These are phyloP conservation scores for Oryzias sinensis DNA, from an alignment of 2,797 vertebrate species.

Conservation along the genomic window DNA sequence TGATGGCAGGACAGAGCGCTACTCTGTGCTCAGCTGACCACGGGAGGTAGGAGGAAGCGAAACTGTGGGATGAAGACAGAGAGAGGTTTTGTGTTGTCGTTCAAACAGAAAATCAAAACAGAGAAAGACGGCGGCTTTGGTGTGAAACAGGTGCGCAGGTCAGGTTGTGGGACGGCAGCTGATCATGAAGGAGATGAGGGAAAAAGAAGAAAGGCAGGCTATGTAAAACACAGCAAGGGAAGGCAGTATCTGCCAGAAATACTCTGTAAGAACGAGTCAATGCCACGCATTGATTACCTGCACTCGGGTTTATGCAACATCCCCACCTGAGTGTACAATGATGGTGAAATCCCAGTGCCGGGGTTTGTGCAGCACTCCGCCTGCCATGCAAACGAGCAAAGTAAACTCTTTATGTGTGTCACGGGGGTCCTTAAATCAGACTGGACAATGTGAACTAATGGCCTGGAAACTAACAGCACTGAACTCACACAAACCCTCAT, in stretches of 20 bases:
- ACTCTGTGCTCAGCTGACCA: slow-evolving; percentile 53
- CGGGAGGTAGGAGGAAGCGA: slow-evolving; percentile 48
- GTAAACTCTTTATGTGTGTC: slow-evolving; percentile 46
- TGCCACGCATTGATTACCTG: slow-evolving; percentile 55
- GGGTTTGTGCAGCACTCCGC: slow-evolving; percentile 30
- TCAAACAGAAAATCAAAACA: slow-evolving; percentile 18
- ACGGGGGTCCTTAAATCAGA: slow-evolving; percentile 49
- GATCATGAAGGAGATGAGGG: slow-evolving; percentile 1
- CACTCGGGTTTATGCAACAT: slow-evolving; percentile 59
- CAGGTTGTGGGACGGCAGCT: not conserved
- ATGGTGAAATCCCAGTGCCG: slow-evolving; percentile 47
- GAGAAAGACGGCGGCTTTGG: slow-evolving; percentile 14
- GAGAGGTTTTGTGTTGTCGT: slow-evolving; percentile 46
- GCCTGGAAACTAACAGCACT: slow-evolving; percentile 33
- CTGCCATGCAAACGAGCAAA: slow-evolving; percentile 27
- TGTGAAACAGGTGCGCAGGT: slow-evolving; percentile 9
- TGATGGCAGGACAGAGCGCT: slow-evolving; percentile 53
- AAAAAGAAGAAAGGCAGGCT: slow-evolving; percentile 16
- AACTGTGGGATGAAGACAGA: slow-evolving; percentile 46
- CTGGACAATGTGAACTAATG: slow-evolving; percentile 48
- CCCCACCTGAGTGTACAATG: slow-evolving; percentile 44
- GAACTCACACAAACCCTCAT: slow-evolving; percentile 21
- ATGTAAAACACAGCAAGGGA: slow-evolving; percentile 32
- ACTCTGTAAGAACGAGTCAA: slow-evolving; percentile 56
- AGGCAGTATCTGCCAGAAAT: slow-evolving; percentile 57